A percentile compares a stretch with the other conserved stretches of the same genome.
phyloP scores from a whole-genome alignment of 64 coral and sea anemone species.

The Actinia equina region DNA sequence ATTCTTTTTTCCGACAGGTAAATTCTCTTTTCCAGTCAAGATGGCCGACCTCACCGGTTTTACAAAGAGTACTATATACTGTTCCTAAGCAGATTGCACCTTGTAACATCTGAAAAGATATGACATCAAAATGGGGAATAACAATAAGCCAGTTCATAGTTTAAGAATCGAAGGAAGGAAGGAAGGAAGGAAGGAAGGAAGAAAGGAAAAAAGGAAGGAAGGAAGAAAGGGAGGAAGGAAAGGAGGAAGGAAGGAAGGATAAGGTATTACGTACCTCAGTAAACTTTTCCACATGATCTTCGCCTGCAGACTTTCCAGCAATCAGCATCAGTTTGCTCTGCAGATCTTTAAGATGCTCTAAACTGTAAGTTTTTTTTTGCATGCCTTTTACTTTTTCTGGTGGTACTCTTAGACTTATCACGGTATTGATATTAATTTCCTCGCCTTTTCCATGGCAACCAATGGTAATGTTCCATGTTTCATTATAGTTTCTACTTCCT shows the following conservation, averaged over 20 bases:
- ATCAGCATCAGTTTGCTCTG: slow-evolving; percentile 88
- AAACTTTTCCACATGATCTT: slow-evolving; percentile 39
- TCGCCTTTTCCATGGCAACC: slow-evolving; percentile 9
- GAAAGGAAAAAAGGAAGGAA: no score
- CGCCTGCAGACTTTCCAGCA: slow-evolving; percentile 34
- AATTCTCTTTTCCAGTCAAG: slow-evolving; percentile 58
- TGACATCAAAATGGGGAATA: neutral
- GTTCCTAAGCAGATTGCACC: slow-evolving; percentile 38
- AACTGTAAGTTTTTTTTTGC: slow-evolving; percentile 17
- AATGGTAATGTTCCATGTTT: slow-evolving; percentile 45
- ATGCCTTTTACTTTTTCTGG: neutral
- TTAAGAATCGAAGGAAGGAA: neutral
- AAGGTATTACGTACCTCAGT: slow-evolving; percentile 10
- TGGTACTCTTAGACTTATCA: slow-evolving; percentile 21
- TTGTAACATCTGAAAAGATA: slow-evolving; percentile 43
- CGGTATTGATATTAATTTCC: neutral
- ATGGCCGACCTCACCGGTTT: slow-evolving; percentile 72
- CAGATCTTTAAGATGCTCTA: slow-evolving; percentile 63
- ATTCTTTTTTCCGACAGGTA: slow-evolving; percentile 16
- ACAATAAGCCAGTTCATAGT: no score
- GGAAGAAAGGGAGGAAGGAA: no score
- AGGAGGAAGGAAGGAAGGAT: no score
- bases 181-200: no score
- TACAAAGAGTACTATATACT: slow-evolving; percentile 56
- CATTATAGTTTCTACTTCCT: slow-evolving; percentile 58